These are phyloP conservation scores for Ericerus pela DNA, from an alignment of 1,140 invertebrate species.

Conservation along the genomic window DNA sequence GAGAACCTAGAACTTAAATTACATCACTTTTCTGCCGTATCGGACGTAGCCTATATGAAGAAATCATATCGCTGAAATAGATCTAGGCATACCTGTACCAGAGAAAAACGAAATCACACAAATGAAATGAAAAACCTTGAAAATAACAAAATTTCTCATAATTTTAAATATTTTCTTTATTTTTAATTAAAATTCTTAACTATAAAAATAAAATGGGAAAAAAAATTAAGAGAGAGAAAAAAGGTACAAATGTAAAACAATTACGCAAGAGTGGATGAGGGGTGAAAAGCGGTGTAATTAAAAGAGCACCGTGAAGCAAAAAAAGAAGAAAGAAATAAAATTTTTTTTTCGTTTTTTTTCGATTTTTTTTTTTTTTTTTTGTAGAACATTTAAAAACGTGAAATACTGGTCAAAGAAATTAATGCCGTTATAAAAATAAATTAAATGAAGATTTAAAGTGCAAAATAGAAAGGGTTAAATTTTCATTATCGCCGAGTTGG, in stretches of 20 bases:
- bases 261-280: neutral
- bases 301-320: neutral
- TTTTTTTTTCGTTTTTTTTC: neutral
- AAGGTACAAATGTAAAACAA: conserved; percentile 12
- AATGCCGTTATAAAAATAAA: conserved; percentile 12
- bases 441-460: conserved; percentile 12
- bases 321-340: conserved; percentile 1
- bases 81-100: neutral
- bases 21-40: too few species aligned
- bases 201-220: too few species aligned
- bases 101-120: neutral
- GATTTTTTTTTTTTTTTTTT: neutral
- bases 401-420: conserved; percentile 12
- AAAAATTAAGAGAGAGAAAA: too few species aligned
- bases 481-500: conserved; percentile 11
- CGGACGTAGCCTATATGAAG: too few species aligned
- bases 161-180: conserved; percentile 12
- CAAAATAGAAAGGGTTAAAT: conserved; percentile 12
- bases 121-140: neutral
- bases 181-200: conserved; percentile 13
- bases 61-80: too few species aligned
- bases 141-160: conserved; percentile 5
- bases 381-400: conserved; percentile 6
- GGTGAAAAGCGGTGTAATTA: neutral
- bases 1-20: too few species aligned